Conservation (phyloP, 2,888 invertebrate genomes). For the Amphimallon solstitiale region DNA sequence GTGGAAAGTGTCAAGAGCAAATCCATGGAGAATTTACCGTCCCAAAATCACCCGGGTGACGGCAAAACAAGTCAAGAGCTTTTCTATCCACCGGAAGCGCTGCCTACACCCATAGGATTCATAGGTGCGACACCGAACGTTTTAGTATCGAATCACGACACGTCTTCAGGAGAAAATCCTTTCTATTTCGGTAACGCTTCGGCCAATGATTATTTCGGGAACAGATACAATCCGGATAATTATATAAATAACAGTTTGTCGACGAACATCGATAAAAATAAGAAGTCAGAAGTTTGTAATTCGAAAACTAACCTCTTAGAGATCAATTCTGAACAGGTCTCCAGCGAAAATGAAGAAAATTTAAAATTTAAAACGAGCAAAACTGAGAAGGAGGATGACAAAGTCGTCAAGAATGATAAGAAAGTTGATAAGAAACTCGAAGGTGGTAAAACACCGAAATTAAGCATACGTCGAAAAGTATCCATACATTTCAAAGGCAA, state of each 20-base stretch:
- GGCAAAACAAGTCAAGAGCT: conserved; percentile 42
- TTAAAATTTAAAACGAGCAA: conserved; percentile 51
- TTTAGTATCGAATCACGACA: conserved; percentile 6
- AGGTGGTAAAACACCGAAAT: conserved; percentile 52
- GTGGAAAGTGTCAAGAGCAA: conserved; percentile 54
- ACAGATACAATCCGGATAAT: conserved; percentile 56
- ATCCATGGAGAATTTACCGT: conserved; percentile 41
- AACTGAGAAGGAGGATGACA: conserved; percentile 39
- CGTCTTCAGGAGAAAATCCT: conserved; percentile 50
- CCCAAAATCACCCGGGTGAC: conserved; percentile 49
- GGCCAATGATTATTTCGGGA: conserved; percentile 53
- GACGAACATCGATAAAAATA: conserved; percentile 30
- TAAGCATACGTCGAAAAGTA: conserved; percentile 60
- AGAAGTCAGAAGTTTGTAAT: conserved; percentile 43
- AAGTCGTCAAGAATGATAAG: conserved; percentile 38
- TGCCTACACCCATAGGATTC: conserved; percentile 22
- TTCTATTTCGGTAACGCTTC: conserved; percentile 57
- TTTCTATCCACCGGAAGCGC: conserved; percentile 22
- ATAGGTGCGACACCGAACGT: conserved; percentile 15
- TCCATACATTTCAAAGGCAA: conserved; percentile 64
- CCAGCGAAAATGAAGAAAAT: conserved; percentile 59
- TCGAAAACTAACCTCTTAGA: conserved; percentile 46
- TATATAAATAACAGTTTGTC: conserved; percentile 41
- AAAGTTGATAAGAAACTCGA: conserved; percentile 38
- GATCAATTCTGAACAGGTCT: conserved; percentile 44